A percentile compares a stretch with the other conserved stretches of the same genome.
Evolutionary conservation across 53 echinoderm and acorn worm genomes (phyloP).

Genomic region (Echinarachnius parma): DNA sequence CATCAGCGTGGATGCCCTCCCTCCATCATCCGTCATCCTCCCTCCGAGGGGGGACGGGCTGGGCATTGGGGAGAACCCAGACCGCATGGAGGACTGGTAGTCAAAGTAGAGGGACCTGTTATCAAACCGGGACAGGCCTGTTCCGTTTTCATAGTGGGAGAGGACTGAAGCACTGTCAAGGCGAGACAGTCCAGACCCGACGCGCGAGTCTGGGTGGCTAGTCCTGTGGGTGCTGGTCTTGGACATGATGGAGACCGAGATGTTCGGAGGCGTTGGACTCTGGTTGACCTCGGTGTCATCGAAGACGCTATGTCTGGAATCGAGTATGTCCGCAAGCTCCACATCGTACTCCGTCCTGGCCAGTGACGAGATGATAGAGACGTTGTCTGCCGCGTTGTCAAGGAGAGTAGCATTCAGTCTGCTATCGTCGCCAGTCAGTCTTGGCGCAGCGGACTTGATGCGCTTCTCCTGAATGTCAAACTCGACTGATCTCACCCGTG

Average conservation of each 20-base stretch:
- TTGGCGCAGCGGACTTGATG: slow-evolving; percentile 37
- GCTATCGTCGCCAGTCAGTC: not conserved
- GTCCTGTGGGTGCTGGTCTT: slow-evolving; percentile 2
- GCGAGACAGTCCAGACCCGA: slow-evolving; percentile 10
- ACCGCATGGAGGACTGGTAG: slow-evolving; percentile 2
- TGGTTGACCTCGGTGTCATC: slow-evolving; percentile 5
- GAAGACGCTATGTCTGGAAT: slow-evolving; percentile 20
- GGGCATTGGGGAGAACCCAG: slow-evolving; percentile 14
- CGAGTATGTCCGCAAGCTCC: slow-evolving; percentile 13
- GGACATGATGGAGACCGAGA: slow-evolving; percentile 19
- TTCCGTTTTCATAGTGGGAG: too few species aligned
- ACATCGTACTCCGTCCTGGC: slow-evolving; percentile 10
- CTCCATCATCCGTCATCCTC: slow-evolving; percentile 1
- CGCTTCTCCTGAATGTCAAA: slow-evolving; percentile 2
- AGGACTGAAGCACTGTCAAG: slow-evolving; percentile 15
- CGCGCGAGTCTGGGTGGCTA: not conserved
- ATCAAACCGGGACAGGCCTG: not conserved
- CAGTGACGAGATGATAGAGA: not conserved
- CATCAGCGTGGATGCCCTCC: not conserved
- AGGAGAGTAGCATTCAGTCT: not conserved
- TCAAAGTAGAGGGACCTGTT: not conserved
- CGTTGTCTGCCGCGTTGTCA: not conserved
- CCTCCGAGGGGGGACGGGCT: not conserved
- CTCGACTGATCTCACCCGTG: slow-evolving; percentile 33
- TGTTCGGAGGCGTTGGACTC: slow-evolving; percentile 25